Percentiles rank a stretch among this genome's conserved stretches.
Evolutionary conservation across 1,140 invertebrate species (phyloP).

Genomic region (Melanaphis sacchari): DNA sequence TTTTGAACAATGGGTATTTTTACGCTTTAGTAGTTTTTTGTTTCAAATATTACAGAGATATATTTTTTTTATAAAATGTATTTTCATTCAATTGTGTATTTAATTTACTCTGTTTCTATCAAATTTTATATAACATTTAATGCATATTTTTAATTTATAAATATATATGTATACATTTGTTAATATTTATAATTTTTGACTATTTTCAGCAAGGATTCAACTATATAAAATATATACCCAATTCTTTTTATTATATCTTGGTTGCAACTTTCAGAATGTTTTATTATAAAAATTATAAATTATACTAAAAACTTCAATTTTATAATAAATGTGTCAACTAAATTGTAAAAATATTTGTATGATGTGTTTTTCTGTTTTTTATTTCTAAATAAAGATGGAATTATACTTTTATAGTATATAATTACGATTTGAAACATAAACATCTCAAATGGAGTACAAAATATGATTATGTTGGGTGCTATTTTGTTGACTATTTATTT

Average conservation of each 20-base stretch:
- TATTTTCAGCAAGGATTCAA: neutral
- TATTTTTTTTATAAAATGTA: neutral
- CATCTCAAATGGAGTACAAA: neutral
- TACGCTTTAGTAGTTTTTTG: neutral
- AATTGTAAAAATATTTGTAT: neutral
- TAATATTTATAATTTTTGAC: neutral
- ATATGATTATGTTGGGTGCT: neutral
- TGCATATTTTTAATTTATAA: neutral
- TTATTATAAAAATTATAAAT: neutral
- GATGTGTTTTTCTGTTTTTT: no score
- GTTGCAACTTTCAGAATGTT: neutral
- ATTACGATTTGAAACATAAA: neutral
- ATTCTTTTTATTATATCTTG: neutral
- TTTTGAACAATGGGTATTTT: neutral
- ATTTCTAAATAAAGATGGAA: neutral
- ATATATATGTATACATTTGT: neutral
- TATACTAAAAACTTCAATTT: neutral
- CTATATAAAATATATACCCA: neutral
- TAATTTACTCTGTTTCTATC: neutral
- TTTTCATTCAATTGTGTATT: neutral
- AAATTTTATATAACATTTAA: neutral
- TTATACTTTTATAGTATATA: neutral
- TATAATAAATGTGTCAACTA: neutral
- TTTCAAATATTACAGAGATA: neutral
- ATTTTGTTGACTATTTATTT: neutral